Conservation (phyloP, 2,888 invertebrate species). For the Hirtodrosophila cameraria region DNA sequence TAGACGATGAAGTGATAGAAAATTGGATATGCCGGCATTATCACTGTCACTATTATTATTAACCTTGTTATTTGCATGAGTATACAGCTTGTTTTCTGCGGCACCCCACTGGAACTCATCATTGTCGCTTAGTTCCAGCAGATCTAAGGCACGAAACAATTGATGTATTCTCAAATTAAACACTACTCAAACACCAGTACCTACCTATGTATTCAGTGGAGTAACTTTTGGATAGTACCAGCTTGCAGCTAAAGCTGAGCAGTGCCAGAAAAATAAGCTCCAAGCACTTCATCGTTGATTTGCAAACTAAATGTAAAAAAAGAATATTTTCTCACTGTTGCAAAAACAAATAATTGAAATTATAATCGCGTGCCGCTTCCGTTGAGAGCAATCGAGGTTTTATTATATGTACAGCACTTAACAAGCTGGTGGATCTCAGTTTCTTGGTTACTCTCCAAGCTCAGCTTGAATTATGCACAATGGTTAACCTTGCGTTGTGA, state of each 20-base stretch:
- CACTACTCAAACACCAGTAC: conserved; percentile 8
- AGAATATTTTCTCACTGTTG: conserved; percentile 4
- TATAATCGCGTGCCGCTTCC: conserved; percentile 68
- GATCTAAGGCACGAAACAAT: conserved; percentile 59
- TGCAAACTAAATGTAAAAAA: conserved; percentile 12
- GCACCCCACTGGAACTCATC: conserved; percentile 76
- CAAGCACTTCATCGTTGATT: conserved; percentile 35
- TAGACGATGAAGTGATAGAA: conserved; percentile 64
- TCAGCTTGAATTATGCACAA: conserved; percentile 26
- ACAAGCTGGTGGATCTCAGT: not conserved
- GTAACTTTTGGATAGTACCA: conserved; percentile 37
- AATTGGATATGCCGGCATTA: conserved; percentile 27
- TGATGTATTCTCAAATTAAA: not conserved
- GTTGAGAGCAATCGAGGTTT: conserved; percentile 37
- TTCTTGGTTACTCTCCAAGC: conserved; percentile 6
- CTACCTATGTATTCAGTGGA: conserved; percentile 64
- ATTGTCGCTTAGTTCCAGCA: conserved; percentile 75
- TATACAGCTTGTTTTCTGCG: conserved; percentile 62
- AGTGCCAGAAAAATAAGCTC: conserved; percentile 26
- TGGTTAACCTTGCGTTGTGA: conserved; percentile 54
- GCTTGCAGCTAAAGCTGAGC: conserved; percentile 5
- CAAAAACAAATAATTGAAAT: conserved; percentile 20
- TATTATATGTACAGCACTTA: conserved; percentile 10
- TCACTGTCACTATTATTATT: conserved; percentile 34
- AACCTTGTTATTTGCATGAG: conserved; percentile 27